phyloP scores from a whole-genome alignment of 2,888 invertebrate genomes.

The Cepaea hortensis region DNA sequence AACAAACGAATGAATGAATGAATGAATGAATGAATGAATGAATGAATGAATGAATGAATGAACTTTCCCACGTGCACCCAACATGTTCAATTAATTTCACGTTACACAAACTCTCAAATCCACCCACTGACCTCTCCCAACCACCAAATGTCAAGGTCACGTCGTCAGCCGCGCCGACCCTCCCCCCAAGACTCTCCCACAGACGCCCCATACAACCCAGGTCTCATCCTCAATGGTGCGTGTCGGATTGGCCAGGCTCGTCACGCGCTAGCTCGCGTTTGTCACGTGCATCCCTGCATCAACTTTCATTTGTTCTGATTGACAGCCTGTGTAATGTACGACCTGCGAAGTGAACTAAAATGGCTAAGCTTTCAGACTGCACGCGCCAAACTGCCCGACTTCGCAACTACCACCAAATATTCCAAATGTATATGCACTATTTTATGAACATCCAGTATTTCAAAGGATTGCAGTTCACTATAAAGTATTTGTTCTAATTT shows the following conservation, averaged over 20 bases:
- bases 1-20: no score
- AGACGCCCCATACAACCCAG: background rate
- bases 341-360: conserved; percentile 13
- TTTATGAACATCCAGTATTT: no score
- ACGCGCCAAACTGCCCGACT: background rate
- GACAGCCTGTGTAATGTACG: conserved; percentile 41
- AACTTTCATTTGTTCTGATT: conserved; percentile 39
- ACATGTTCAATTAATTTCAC: background rate
- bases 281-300: background rate
- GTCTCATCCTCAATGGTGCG: conserved; percentile 21
- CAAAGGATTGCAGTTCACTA: background rate
- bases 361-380: conserved; percentile 17
- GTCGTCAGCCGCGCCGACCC: background rate
- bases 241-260: conserved; percentile 33
- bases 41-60: no score
- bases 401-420: background rate
- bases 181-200: background rate
- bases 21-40: no score
- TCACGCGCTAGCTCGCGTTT: conserved; percentile 8
- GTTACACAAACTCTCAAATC: background rate
- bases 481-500: conserved; percentile 8
- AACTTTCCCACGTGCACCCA: background rate
- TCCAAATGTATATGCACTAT: background rate
- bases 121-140: background rate
- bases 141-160: background rate